These are phyloP conservation scores for Porites lobata DNA, from an alignment of 92 coral and sea anemone genomes.

Conservation along the genomic window DNA sequence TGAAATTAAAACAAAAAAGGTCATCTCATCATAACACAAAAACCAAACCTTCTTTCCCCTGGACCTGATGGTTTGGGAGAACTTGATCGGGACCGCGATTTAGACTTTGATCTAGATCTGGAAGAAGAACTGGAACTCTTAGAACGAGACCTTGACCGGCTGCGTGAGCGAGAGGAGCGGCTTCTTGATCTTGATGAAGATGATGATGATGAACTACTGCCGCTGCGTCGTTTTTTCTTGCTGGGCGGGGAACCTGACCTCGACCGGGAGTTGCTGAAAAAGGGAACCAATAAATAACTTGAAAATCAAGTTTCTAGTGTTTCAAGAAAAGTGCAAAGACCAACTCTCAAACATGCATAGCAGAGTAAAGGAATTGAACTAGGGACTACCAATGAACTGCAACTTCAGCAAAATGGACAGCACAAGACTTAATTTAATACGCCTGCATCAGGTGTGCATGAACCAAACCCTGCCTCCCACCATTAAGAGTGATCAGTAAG, in stretches of 20 bases:
- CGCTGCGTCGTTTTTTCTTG: constrained; percentile 43
- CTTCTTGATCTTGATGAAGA: constrained; percentile 51
- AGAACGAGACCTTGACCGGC: constrained; percentile 74
- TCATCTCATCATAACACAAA: constrained; percentile 24
- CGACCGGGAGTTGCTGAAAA: constrained; percentile 67
- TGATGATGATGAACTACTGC: constrained; percentile 51
- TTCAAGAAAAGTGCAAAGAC: too few species aligned
- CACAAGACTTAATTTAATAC: too few species aligned
- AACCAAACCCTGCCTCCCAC: too few species aligned
- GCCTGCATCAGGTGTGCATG: too few species aligned
- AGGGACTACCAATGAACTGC: too few species aligned
- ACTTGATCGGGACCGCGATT: constrained; percentile 35
- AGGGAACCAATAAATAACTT: not conserved
- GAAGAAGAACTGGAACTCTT: constrained; percentile 77
- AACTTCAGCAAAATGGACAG: too few species aligned
- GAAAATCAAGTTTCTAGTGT: too few species aligned
- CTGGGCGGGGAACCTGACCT: constrained; percentile 77
- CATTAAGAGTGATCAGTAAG: too few species aligned
- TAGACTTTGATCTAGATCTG: constrained; percentile 45
- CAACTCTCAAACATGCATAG: too few species aligned
- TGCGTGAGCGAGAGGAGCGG: constrained; percentile 68
- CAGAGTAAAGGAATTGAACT: too few species aligned
- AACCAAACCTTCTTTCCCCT: constrained; percentile 59
- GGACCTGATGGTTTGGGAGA: constrained; percentile 55
- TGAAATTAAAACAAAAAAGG: not conserved